Percentiles rank a stretch among this genome's conserved stretches.
phyloP scores from a whole-genome alignment of 2,888 invertebrate genomes.

The Augiades crinisus region DNA sequence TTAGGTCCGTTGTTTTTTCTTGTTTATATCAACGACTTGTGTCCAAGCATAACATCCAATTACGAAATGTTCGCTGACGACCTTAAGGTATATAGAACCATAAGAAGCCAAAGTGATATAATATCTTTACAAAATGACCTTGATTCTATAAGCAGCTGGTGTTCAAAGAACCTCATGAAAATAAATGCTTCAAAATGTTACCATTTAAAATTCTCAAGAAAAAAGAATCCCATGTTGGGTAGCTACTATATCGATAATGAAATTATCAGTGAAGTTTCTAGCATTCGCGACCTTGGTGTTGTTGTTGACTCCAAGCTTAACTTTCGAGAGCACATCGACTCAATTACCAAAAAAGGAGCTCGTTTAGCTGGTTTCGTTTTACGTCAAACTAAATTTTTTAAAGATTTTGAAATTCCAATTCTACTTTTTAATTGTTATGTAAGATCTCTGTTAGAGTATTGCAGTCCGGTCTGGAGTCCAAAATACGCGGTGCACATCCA shows the following conservation, averaged over 20 bases:
- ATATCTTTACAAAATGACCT: background rate
- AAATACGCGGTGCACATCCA: background rate
- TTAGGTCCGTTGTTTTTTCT: constrained; percentile 3
- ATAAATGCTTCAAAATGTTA: constrained; percentile 6
- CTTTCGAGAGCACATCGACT: background rate
- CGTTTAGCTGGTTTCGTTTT: background rate
- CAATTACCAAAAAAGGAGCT: background rate
- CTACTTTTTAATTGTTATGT: background rate
- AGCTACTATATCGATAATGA: background rate
- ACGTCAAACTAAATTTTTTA: background rate
- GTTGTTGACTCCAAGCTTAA: background rate
- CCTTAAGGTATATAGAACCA: constrained; percentile 1
- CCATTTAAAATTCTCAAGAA: constrained; percentile 4
- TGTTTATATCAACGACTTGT: constrained; percentile 1
- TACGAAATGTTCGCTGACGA: constrained; percentile 8
- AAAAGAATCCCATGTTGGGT: background rate
- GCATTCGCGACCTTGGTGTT: background rate
- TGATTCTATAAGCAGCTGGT: background rate
- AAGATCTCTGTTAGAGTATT: background rate
- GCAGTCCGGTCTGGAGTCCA: background rate
- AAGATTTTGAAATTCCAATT: background rate
- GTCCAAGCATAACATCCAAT: background rate
- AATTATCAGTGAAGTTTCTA: background rate
- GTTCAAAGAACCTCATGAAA: background rate
- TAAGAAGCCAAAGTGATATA: background rate